Evolutionary conservation across 1,140 invertebrate species (phyloP), one percentile per base, ranked within the genome.

Genomic region (Eurosta solidaginis): DNA sequence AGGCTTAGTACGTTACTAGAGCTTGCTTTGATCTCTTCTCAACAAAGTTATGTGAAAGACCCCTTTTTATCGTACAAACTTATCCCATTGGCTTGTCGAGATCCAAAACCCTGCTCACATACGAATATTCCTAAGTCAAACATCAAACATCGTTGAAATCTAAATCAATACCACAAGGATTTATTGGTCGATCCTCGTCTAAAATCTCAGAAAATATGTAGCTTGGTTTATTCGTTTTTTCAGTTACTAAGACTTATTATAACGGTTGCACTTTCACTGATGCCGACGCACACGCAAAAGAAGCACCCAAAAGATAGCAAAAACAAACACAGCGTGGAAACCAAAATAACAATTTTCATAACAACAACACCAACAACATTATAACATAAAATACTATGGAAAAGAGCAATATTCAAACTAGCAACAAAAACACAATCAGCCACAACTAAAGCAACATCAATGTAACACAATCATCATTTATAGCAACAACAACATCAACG

Each of bases 401-500:
- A 4, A 20, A 68, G 14, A 68, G n/a, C 36, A 20, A 33, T 6
- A 10, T 20, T 9, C 36, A 6, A 10, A 33, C 17, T 5, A 59
- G 54, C 29, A 59, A 7, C 27, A 59, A 59, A 54, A 22, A 25
- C 27, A n/a, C n/a, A 10, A 49, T 17, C 45, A 49, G 45, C 45
- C 4, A 3, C n/a, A n/a, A 3, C 54, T 27, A 12, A 25, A 10
- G 45, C 14, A 49, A 17, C n/a, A 49, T 17, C 9, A 17, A 40
- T n/a, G 59, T 68, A 17, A n/a, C n/a, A n/a, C n/a, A n/a, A 68
- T 40, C 59, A n/a, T 68, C 59, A 68, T 68, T 68, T n/a, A n/a
- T n/a, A n/a, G n/a, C n/a, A n/a, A n/a, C n/a, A 68, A 68, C 27
- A 40, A 68, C 59, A 68, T 68, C n/a, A 68, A 7, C 59, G 22